phyloP scores from a whole-genome alignment of 2,797 vertebrate species.

The Cheracebus regulus region DNA sequence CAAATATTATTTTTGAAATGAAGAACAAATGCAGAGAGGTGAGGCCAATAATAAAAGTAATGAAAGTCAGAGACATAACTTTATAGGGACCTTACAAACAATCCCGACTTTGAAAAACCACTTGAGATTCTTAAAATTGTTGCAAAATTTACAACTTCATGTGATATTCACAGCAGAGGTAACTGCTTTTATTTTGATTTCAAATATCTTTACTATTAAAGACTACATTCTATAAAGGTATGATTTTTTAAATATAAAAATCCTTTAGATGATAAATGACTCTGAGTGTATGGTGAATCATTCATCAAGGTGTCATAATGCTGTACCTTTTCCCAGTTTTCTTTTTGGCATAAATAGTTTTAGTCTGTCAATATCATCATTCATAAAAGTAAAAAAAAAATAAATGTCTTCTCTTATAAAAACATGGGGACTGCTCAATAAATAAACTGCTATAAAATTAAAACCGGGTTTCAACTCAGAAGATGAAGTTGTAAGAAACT shows the following conservation, averaged over 20 bases:
- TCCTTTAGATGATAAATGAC: conserved; percentile 12
- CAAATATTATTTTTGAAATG: conserved; percentile 45
- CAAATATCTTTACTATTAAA: conserved; percentile 11
- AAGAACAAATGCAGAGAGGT: neutral
- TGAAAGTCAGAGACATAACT: neutral
- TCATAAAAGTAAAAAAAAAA: neutral
- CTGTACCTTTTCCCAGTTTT: conserved; percentile 16
- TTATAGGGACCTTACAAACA: neutral
- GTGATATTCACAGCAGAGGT: neutral
- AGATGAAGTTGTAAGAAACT: conserved; percentile 50
- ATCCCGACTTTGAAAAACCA: conserved; percentile 32
- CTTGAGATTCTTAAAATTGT: conserved; percentile 24
- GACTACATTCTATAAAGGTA: neutral
- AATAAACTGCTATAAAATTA: conserved; percentile 31
- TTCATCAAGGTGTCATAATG: neutral
- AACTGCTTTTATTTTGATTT: conserved; percentile 16
- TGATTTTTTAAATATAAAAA: conserved; percentile 30
- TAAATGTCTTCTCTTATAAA: neutral
- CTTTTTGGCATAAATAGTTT: neutral
- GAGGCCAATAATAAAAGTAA: neutral
- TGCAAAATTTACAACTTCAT: neutral
- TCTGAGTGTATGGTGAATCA: neutral
- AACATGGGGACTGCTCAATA: neutral
- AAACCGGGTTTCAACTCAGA: conserved; percentile 14
- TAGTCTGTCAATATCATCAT: neutral